A percentile compares a stretch with the other conserved stretches of the same genome.
phyloP scores from a whole-genome alignment of 2,888 invertebrate genomes.

The Melolontha melolontha region DNA sequence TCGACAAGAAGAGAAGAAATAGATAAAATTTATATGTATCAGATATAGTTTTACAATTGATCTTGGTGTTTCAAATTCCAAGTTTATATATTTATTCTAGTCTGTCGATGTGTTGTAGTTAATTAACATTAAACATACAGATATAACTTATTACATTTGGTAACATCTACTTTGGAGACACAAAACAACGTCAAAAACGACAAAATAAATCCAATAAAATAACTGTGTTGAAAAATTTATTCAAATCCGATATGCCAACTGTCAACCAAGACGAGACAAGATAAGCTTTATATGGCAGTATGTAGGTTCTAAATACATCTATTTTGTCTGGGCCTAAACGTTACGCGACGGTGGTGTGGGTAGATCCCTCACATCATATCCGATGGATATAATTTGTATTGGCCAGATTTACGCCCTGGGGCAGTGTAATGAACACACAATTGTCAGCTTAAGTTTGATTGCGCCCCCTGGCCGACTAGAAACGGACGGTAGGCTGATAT shows the following conservation, averaged over 20 bases:
- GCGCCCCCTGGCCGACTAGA: constrained; percentile 58
- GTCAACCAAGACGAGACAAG: constrained; percentile 52
- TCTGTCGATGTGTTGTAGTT: no score
- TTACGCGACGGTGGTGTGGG: constrained; percentile 1
- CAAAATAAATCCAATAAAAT: constrained; percentile 45
- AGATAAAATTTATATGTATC: no score
- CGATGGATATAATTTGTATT: constrained; percentile 66
- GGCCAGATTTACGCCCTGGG: constrained; percentile 67
- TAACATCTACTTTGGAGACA: neutral
- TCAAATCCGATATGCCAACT: constrained; percentile 61
- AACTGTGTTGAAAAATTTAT: constrained; percentile 55
- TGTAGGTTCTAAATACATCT: neutral
- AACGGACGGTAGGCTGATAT: constrained; percentile 17
- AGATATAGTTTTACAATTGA: no score
- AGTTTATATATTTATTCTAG: no score
- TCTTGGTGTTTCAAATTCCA: no score
- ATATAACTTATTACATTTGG: neutral
- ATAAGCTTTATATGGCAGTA: constrained; percentile 51
- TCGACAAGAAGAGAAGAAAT: no score
- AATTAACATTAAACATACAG: no score
- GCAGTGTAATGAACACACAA: constrained; percentile 51
- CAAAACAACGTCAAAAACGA: constrained; percentile 13
- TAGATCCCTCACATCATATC: constrained; percentile 20
- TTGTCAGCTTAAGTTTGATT: constrained; percentile 67
- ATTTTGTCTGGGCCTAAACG: constrained; percentile 17